phyloP scores from a whole-genome alignment of 2,113 vertebrate genomes.

The Lonchura striata region DNA sequence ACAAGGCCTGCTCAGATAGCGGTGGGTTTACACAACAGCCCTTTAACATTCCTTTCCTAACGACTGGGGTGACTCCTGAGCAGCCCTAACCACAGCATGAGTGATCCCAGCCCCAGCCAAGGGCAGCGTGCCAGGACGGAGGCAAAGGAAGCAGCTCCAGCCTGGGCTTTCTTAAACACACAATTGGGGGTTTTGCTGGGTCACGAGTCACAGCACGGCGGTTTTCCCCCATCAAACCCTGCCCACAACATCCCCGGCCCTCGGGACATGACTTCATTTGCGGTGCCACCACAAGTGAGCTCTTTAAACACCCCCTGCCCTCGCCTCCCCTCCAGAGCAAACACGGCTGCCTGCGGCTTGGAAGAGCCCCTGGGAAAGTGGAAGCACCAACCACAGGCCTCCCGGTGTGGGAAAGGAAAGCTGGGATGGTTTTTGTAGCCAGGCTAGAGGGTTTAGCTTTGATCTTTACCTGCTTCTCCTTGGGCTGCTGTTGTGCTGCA shows the following conservation, averaged over 20 bases:
- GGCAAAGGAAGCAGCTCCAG: neutral
- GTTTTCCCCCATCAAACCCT: neutral
- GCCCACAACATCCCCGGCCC: neutral
- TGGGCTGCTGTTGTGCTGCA: neutral
- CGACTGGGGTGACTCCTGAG: neutral
- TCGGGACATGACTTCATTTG: neutral
- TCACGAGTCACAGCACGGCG: neutral
- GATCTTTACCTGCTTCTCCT: neutral
- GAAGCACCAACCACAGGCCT: neutral
- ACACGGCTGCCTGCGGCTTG: neutral
- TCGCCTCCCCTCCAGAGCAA: neutral
- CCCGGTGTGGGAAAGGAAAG: neutral
- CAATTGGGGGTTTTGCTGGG: neutral
- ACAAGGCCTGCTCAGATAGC: conserved; percentile 32
- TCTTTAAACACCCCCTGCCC: neutral
- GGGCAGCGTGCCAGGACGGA: neutral
- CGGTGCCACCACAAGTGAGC: neutral
- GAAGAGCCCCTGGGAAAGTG: neutral
- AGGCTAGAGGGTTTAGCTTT: neutral
- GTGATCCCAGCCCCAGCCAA: neutral
- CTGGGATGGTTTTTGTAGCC: neutral
- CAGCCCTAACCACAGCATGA: neutral
- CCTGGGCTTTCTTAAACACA: neutral
- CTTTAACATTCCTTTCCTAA: conserved; percentile 36
- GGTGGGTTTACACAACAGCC: conserved; percentile 28